These are phyloP conservation scores for Acrocephalus arundinaceus DNA, from an alignment of 2,113 vertebrate genomes.

Conservation along the genomic window DNA sequence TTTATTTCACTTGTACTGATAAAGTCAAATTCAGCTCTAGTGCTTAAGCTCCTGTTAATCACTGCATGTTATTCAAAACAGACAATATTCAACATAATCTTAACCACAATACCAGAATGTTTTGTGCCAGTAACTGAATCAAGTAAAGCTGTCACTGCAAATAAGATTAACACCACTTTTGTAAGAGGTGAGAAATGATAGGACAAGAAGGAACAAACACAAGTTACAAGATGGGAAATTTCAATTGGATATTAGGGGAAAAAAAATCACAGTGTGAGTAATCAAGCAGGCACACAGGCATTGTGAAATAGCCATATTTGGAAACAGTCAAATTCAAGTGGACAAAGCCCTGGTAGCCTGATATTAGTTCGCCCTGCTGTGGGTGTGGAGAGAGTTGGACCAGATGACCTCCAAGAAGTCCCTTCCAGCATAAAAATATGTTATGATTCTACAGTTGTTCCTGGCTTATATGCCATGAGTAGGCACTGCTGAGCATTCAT, in stretches of 20 bases:
- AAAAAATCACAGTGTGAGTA: background rate
- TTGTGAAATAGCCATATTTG: background rate
- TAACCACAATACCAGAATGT: background rate
- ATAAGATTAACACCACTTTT: background rate
- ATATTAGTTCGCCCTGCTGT: background rate
- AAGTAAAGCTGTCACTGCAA: background rate
- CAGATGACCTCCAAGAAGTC: background rate
- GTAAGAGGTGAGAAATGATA: background rate
- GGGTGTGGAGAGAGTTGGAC: background rate
- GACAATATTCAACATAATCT: background rate
- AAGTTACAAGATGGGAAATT: background rate
- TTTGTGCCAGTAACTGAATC: background rate
- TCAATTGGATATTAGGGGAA: background rate
- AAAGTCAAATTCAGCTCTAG: background rate
- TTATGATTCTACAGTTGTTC: background rate
- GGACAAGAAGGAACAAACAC: background rate
- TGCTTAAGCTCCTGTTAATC: background rate
- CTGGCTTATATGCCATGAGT: background rate
- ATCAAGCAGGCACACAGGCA: background rate
- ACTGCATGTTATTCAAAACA: background rate
- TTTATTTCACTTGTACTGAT: conserved; percentile 15
- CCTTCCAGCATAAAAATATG: background rate
- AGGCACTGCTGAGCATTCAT: background rate
- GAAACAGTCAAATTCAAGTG: background rate
- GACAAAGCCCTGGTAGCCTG: background rate